Conservation (phyloP, 2,888 invertebrate genomes). For the Torymus tubicola region DNA sequence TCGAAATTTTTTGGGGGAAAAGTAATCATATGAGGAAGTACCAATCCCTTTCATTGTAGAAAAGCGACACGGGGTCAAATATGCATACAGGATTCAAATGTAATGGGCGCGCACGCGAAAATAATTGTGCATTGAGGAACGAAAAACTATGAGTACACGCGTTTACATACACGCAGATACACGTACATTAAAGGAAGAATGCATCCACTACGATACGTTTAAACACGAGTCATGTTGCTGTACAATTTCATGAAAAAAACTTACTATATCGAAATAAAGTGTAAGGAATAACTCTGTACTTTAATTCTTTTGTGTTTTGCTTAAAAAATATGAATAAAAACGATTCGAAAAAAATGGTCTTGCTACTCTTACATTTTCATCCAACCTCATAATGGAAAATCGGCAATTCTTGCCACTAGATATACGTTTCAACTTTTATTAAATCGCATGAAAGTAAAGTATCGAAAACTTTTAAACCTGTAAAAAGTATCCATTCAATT, state of each 20-base stretch:
- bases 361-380: too few species aligned
- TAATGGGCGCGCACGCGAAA: slow-evolving; percentile 39
- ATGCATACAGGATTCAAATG: slow-evolving; percentile 33
- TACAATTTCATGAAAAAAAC: slow-evolving; percentile 69
- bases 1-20: neutral
- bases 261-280: slow-evolving; percentile 72
- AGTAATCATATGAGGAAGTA: slow-evolving; percentile 42
- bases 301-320: slow-evolving; percentile 76
- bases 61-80: slow-evolving; percentile 24
- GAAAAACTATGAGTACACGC: slow-evolving; percentile 31
- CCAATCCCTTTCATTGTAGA: slow-evolving; percentile 62
- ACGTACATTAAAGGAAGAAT: slow-evolving; percentile 45
- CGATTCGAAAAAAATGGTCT: slow-evolving; percentile 66
- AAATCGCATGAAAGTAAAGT: too few species aligned
- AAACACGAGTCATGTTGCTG: slow-evolving; percentile 71
- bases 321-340: slow-evolving; percentile 75
- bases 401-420: too few species aligned
- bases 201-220: slow-evolving; percentile 59
- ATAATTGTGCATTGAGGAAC: slow-evolving; percentile 61
- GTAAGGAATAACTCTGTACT: slow-evolving; percentile 74
- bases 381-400: too few species aligned
- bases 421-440: too few species aligned
- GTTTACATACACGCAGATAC: slow-evolving; percentile 53
- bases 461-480: too few species aligned
- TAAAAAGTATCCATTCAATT: too few species aligned